Base-by-base conservation (phyloP, 2,113 vertebrate species). In the Muntiacus reevesi region DNA sequence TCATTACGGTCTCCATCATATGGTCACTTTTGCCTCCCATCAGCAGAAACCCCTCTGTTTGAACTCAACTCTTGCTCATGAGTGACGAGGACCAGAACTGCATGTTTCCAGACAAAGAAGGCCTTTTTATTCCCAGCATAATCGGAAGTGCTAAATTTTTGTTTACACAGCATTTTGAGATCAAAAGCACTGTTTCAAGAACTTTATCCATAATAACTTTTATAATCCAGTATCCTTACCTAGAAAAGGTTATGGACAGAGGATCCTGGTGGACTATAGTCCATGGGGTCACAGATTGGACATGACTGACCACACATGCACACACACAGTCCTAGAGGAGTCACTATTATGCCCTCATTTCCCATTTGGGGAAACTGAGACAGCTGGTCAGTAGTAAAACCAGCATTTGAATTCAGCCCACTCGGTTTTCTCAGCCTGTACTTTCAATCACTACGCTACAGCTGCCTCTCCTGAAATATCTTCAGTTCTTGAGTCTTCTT, bases 31-130 rank as follows among this genome's bases (percentile, higher is more conserved):
- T 11, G 64, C 21, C 57, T 33, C 19, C 6, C 33, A 19, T 40
- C 23, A 30, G 40, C 1, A 6, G 88, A 94, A 60, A 30, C 11
- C 14, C 59, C 33, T 92, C 40, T 50, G 85, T 78, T 27, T 83
- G 79, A 55, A 93, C 33, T 89, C 13, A 33, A 0, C 30, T 89
- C 45, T 71, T 55, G 50, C 36, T 78, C 28, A 8, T 19, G 60
- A 55, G 23, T 5, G 14, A 83, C 4, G 14, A 28, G 19, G 85
- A 40, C 43, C 36, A 28, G 28, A 71, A 88, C 15, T 10, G 3
- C 54, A 28, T 59, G 17, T 87, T 97, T 95, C 76, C 60, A 85
- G 87, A 96, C 62, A 88, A 95, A 87, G 50, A 25, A 14, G n/a
- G 27, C 74, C 21, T 40, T 92, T 87, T 36, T 19, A 43, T 4